Conservation (phyloP, 2,797 vertebrate species). For the Anomalospiza imberbis region DNA sequence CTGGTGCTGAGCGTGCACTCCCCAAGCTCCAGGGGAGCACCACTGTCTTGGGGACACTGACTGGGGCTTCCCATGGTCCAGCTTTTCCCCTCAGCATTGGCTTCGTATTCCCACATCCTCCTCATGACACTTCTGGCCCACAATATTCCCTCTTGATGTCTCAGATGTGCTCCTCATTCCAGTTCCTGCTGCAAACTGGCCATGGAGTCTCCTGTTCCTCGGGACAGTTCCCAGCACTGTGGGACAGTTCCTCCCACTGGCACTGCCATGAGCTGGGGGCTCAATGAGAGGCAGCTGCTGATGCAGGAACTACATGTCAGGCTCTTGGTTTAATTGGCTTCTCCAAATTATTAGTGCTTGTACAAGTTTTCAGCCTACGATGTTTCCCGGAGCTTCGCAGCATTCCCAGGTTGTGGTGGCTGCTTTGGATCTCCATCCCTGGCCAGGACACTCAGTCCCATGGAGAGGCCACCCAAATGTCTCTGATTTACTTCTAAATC, state of each 20-base stretch:
- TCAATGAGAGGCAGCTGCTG: background rate
- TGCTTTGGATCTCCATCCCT: background rate
- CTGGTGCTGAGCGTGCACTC: background rate
- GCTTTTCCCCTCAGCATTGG: background rate
- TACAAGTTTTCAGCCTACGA: rapidly evolving
- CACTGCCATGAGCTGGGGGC: rapidly evolving
- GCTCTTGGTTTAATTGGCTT: background rate
- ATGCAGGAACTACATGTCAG: rapidly evolving
- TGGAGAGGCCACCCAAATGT: background rate
- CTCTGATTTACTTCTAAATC: background rate
- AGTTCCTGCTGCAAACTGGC: background rate
- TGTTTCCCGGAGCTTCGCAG: rapidly evolving
- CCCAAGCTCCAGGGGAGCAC: background rate
- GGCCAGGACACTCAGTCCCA: background rate
- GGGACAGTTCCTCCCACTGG: background rate
- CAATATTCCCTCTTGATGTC: background rate
- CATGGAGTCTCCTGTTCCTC: background rate
- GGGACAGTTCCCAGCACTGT: rapidly evolving
- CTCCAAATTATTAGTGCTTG: background rate
- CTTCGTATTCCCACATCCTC: background rate
- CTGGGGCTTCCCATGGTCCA: background rate
- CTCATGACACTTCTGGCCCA: background rate
- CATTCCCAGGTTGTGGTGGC: rapidly evolving
- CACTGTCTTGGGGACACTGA: background rate
- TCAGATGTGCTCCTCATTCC: rapidly evolving